These are phyloP conservation scores for Tachysurus fulvidraco DNA, from an alignment of 2,113 vertebrate genomes.

Conservation along the genomic window DNA sequence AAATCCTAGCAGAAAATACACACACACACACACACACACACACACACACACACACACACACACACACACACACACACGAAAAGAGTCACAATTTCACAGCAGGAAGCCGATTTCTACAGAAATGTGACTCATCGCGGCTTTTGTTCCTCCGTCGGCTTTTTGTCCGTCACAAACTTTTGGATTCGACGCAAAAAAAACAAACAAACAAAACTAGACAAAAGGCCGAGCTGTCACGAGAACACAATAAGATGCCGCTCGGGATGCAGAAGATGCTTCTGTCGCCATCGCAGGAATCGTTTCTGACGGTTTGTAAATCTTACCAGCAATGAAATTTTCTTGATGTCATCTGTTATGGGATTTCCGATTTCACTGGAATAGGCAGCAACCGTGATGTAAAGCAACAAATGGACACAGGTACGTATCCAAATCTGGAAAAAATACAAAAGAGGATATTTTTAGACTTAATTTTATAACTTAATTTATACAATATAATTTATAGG, in stretches of 20 bases:
- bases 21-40: no score
- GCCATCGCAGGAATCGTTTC: neutral
- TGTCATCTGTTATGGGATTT: constrained; percentile 79
- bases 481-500: neutral
- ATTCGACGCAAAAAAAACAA: neutral
- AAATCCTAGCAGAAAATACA: neutral
- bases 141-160: neutral
- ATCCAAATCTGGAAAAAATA: constrained; percentile 75
- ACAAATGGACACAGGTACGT: constrained; percentile 77
- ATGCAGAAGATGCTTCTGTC: neutral
- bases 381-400: constrained; percentile 75
- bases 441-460: neutral
- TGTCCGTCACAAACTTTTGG: neutral
- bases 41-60: no score
- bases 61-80: no score
- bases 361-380: constrained; percentile 73
- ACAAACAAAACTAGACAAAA: neutral
- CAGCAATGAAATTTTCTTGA: constrained; percentile 70
- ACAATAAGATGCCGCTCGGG: neutral
- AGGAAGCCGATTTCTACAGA: neutral
- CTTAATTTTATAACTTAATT: neutral
- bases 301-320: constrained; percentile 60
- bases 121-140: neutral
- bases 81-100: neutral
- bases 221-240: neutral